phyloP scores from a whole-genome alignment of 2,113 vertebrate genomes.

The Calidris pygmaea region DNA sequence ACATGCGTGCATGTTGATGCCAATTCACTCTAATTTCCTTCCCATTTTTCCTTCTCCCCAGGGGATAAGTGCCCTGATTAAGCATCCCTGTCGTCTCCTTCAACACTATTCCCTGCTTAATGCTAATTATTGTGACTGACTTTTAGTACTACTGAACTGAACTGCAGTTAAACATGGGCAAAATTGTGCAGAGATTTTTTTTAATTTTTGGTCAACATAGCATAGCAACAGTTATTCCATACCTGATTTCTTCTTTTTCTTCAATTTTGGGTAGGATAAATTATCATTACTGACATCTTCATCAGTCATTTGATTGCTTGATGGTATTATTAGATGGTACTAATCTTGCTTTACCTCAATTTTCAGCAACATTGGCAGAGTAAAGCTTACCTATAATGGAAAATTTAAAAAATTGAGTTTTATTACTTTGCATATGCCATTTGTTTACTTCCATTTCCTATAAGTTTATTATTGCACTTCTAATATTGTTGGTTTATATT shows the following conservation, averaged over 20 bases:
- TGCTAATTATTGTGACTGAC: conserved; percentile 58
- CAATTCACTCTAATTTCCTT: conserved; percentile 66
- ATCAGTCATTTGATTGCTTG: not conserved
- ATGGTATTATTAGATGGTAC: not conserved
- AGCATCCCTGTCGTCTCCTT: conserved; percentile 55
- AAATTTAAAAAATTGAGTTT: not conserved
- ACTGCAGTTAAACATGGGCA: conserved; percentile 27
- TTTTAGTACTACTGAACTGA: conserved; percentile 39
- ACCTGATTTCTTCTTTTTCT: not conserved
- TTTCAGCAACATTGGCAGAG: not conserved
- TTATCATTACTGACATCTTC: not conserved
- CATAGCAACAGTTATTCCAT: not conserved
- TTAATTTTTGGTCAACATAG: not conserved
- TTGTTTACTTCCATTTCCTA: not conserved
- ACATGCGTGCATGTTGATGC: conserved; percentile 43
- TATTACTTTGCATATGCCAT: not conserved
- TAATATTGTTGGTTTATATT: not conserved
- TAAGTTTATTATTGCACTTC: not conserved
- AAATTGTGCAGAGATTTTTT: not conserved
- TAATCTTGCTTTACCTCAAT: not conserved
- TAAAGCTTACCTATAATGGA: not conserved
- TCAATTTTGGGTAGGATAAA: not conserved
- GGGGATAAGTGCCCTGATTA: conserved; percentile 69
- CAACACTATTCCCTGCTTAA: conserved; percentile 25
- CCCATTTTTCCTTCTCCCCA: conserved; percentile 53